Conservation (phyloP, 2,797 vertebrate genomes). For the Halcyon smyrnensis region DNA sequence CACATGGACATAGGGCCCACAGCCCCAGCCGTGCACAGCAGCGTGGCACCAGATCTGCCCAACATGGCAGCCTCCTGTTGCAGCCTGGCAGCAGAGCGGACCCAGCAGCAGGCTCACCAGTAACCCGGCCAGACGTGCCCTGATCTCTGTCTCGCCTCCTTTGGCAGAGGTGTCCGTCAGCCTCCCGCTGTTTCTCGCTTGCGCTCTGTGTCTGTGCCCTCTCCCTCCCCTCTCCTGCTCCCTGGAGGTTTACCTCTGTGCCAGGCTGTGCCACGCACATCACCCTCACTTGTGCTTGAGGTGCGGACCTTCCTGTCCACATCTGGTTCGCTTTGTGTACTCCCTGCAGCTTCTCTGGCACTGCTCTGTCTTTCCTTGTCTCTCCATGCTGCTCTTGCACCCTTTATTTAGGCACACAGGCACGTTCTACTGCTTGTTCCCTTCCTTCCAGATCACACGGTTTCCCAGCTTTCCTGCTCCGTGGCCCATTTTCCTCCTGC, state of each 20-base stretch:
- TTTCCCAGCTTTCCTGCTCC: not conserved
- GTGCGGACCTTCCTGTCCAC: not conserved
- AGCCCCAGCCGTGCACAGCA: not conserved
- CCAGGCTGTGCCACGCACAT: not conserved
- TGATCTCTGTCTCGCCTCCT: not conserved
- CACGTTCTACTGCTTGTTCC: not conserved
- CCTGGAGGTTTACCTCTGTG: not conserved
- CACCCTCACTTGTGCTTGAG: not conserved
- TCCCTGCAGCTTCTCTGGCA: not conserved
- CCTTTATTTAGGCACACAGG: not conserved
- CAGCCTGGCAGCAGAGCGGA: not conserved
- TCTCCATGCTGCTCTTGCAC: not conserved
- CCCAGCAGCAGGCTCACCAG: not conserved
- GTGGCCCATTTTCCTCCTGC: constrained; percentile 1
- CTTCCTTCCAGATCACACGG: not conserved
- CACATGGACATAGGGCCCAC: not conserved
- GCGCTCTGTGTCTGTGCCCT: too few species aligned
- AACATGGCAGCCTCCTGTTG: accelerated
- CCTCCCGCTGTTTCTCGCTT: accelerated
- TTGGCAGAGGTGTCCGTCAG: not conserved
- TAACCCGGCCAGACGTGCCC: not conserved
- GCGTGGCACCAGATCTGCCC: not conserved
- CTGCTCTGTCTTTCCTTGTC: not conserved
- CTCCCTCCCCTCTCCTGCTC: not conserved
- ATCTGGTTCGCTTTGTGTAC: not conserved